These are phyloP conservation scores for Colostygia pectinataria DNA, from an alignment of 2,888 invertebrate genomes.

Conservation along the genomic window DNA sequence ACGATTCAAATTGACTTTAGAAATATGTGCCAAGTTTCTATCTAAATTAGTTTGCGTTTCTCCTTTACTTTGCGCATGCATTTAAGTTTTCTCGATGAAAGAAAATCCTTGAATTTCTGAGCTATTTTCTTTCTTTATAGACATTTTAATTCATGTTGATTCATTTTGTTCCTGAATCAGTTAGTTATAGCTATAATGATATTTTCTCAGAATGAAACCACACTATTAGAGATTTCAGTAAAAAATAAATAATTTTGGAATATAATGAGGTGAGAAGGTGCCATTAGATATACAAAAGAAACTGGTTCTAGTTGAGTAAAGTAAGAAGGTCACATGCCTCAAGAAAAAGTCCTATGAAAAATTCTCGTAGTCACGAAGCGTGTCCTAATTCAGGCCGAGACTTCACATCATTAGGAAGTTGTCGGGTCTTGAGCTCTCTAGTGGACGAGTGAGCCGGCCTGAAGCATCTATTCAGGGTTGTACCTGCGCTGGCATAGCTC, in stretches of 20 bases:
- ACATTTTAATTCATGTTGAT: background rate
- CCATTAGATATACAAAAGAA: background rate
- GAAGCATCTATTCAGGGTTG: constrained; percentile 29
- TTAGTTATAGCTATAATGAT: background rate
- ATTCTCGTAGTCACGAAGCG: constrained; percentile 19
- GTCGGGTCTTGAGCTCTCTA: constrained; percentile 23
- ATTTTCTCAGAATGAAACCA: no score
- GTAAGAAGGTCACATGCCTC: background rate
- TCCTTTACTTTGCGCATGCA: constrained; percentile 2
- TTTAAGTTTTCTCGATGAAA: constrained; percentile 2
- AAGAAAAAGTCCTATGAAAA: constrained; percentile 15
- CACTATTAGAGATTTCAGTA: no score
- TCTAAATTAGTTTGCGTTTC: constrained; percentile 17
- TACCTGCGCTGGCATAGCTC: constrained; percentile 26
- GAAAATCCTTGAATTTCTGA: constrained; percentile 7
- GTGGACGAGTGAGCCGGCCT: constrained; percentile 26
- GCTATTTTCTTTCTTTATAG: constrained; percentile 5
- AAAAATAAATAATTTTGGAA: no score
- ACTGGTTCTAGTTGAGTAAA: background rate
- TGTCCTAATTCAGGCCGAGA: constrained; percentile 27
- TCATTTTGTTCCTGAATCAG: background rate
- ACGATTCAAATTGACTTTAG: background rate
- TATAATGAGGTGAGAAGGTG: background rate
- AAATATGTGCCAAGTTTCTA: constrained; percentile 6
- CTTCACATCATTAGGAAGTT: constrained; percentile 36